Conservation (phyloP, 2,888 invertebrate species). For the Hyppa rectilinea region DNA sequence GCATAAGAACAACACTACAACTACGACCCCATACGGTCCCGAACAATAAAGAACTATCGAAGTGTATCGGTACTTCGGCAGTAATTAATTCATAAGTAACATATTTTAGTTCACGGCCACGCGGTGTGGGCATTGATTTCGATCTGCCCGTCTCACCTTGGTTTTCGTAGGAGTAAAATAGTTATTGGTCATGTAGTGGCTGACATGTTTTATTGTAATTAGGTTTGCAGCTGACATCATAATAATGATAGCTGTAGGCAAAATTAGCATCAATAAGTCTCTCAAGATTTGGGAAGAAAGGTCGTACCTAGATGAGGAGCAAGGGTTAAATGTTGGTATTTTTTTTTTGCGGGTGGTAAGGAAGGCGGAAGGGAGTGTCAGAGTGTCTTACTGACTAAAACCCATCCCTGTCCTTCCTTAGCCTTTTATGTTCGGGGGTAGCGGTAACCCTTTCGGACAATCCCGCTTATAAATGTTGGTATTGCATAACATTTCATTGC, state of each 20-base stretch:
- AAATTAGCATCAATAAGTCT: neutral
- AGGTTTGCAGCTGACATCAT: slow-evolving; percentile 13
- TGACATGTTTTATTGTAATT: slow-evolving; percentile 50
- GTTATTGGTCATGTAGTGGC: slow-evolving; percentile 44
- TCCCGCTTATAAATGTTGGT: too few relatives aligned
- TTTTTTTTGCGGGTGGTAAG: too few relatives aligned
- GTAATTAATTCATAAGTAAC: slow-evolving; percentile 62
- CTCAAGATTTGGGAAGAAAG: neutral
- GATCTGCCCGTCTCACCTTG: slow-evolving; percentile 63
- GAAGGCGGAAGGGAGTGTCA: too few relatives aligned
- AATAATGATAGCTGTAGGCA: neutral
- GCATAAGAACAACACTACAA: slow-evolving; percentile 3
- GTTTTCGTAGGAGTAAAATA: slow-evolving; percentile 58
- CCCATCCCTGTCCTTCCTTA: too few relatives aligned
- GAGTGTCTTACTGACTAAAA: too few relatives aligned
- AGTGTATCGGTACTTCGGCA: slow-evolving; percentile 44
- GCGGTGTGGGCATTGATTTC: slow-evolving; percentile 61
- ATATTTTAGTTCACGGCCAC: slow-evolving; percentile 62
- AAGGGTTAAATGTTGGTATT: too few relatives aligned
- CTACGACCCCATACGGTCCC: slow-evolving; percentile 5
- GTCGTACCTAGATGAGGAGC: neutral
- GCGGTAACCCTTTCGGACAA: too few relatives aligned
- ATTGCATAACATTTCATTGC: too few relatives aligned
- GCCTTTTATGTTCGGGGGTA: too few relatives aligned
- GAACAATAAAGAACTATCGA: slow-evolving; percentile 52